A percentile compares a stretch with the other conserved stretches of the same genome.
phyloP scores from a whole-genome alignment of 2,888 invertebrate genomes.

The Dorcus hopei region DNA sequence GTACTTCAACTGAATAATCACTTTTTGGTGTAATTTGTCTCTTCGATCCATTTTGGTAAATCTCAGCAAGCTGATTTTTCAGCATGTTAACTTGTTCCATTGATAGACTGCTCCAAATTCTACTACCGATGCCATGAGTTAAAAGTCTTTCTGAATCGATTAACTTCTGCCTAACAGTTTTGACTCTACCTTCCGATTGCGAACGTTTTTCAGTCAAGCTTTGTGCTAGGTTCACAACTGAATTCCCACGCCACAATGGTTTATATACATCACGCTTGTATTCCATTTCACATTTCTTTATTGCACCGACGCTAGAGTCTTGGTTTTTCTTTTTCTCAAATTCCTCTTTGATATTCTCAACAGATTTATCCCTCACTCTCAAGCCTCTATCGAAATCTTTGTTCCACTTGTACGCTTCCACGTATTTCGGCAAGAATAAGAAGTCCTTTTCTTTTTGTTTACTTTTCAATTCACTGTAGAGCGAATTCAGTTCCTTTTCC shows the following conservation, averaged over 20 bases:
- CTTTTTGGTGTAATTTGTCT: conserved; percentile 33
- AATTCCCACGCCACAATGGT: conserved; percentile 79
- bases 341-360: conserved; percentile 78
- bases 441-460: conserved; percentile 83
- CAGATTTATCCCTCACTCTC: conserved; percentile 79
- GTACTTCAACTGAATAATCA: conserved; percentile 64
- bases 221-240: conserved; percentile 76
- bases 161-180: conserved; percentile 33
- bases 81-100: conserved; percentile 79
- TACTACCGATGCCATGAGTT: conserved; percentile 65
- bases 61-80: conserved; percentile 76
- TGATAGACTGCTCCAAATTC: conserved; percentile 79
- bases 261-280: conserved; percentile 69
- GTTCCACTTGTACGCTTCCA: conserved; percentile 74
- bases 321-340: conserved; percentile 64
- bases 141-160: conserved; percentile 41
- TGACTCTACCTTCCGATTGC: conserved; percentile 46
- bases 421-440: conserved; percentile 73
- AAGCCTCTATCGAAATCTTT: conserved; percentile 72
- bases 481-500: conserved; percentile 73
- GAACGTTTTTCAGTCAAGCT: conserved; percentile 62
- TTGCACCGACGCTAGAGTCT: conserved; percentile 49
- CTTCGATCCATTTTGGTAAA: conserved; percentile 58
- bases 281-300: conserved; percentile 47
- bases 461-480: conserved; percentile 72